Percentiles rank a stretch among this genome's conserved stretches.
Conservation (phyloP, 2,797 vertebrate species). For the Poeciliopsis paucimaculata region DNA sequence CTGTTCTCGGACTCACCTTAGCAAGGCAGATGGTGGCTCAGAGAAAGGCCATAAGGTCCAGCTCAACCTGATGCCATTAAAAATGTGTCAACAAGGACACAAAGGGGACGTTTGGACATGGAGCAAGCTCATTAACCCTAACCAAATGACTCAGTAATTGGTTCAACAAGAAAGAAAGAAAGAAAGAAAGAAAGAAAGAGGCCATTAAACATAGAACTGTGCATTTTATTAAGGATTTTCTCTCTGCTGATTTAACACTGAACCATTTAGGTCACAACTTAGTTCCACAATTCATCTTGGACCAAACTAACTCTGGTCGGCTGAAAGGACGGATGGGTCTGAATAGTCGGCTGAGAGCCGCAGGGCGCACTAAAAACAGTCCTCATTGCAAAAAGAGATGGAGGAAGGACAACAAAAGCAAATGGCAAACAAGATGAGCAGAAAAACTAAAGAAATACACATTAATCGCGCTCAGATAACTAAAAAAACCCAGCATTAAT, state of each 20-base stretch:
- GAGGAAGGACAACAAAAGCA: slow-evolving; percentile 44
- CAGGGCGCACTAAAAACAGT: slow-evolving; percentile 59
- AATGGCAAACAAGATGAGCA: slow-evolving; percentile 35
- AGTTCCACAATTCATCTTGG: slow-evolving; percentile 27
- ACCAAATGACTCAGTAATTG: slow-evolving; percentile 33
- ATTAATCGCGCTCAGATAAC: slow-evolving; percentile 29
- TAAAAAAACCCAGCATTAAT: slow-evolving; percentile 9
- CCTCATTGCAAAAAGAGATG: slow-evolving; percentile 32
- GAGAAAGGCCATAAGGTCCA: slow-evolving; percentile 64
- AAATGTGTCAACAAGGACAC: slow-evolving; percentile 44
- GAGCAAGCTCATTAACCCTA: slow-evolving; percentile 55
- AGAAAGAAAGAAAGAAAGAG: too few relatives aligned
- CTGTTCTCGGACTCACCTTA: slow-evolving; percentile 20
- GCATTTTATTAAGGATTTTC: neutral
- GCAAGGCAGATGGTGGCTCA: slow-evolving; percentile 61
- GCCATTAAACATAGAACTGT: neutral
- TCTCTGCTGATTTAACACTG: slow-evolving; percentile 5
- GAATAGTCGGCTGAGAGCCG: slow-evolving; percentile 43
- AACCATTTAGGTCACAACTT: neutral
- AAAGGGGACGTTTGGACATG: slow-evolving; percentile 37
- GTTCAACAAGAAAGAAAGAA: slow-evolving; percentile 13
- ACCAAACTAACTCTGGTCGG: slow-evolving; percentile 32
- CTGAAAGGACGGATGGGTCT: slow-evolving; percentile 59
- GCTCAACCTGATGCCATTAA: slow-evolving; percentile 65
- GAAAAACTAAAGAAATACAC: neutral